phyloP scores from a whole-genome alignment of 1,140 invertebrate genomes.

The Tetramorium parvispinum region DNA sequence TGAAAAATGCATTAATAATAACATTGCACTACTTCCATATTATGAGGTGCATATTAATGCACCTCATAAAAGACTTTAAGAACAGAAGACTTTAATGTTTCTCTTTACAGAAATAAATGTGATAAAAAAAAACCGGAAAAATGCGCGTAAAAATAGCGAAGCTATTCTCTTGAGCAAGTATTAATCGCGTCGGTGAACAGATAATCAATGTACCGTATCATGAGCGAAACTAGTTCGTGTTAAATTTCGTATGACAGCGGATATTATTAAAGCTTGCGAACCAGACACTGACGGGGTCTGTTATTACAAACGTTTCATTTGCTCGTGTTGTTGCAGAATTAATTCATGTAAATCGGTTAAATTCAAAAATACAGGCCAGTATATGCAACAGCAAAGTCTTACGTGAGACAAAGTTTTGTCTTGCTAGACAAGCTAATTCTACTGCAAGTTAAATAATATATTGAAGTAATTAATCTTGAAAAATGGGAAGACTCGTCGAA shows the following conservation, averaged over 20 bases:
- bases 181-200: not conserved
- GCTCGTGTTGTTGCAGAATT: not conserved
- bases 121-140: not conserved
- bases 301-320: constrained; percentile 25
- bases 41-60: constrained; percentile 7
- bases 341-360: constrained; percentile 2
- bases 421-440: not conserved
- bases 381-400: not conserved
- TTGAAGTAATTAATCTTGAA: not conserved
- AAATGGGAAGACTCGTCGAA: not conserved
- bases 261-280: constrained; percentile 39
- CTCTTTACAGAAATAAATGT: constrained; percentile 1
- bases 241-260: constrained; percentile 44
- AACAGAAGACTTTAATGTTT: not conserved
- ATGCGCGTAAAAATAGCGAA: not conserved
- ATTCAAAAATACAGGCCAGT: not conserved
- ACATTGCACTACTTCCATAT: not conserved
- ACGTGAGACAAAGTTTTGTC: not conserved
- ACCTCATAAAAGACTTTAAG: not conserved
- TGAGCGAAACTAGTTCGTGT: constrained; percentile 15
- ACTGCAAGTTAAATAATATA: not conserved
- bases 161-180: not conserved
- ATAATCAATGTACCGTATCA: constrained; percentile 26
- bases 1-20: constrained; percentile 7
- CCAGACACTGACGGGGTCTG: not conserved